These are phyloP conservation scores for Apotomis capreana DNA, from an alignment of 2,888 invertebrate species.

Conservation along the genomic window DNA sequence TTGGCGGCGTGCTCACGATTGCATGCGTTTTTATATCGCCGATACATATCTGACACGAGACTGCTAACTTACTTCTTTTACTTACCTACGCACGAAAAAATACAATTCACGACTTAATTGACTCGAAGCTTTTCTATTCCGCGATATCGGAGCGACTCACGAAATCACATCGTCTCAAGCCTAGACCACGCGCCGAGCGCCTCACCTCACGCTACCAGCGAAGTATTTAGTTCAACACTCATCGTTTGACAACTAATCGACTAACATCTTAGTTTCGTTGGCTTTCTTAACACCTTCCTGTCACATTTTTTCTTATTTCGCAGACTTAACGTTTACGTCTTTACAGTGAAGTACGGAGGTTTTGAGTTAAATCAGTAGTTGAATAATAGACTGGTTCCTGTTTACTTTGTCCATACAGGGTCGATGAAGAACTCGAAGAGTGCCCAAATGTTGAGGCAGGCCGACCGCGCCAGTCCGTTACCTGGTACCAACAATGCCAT, in stretches of 20 bases:
- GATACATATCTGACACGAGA: conserved; percentile 54
- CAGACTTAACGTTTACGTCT: conserved; percentile 42
- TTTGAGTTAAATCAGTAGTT: conserved; percentile 54
- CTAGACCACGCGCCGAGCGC: conserved; percentile 52
- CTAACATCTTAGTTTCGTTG: conserved; percentile 54
- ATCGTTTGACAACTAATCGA: conserved; percentile 47
- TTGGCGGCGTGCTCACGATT: conserved; percentile 72
- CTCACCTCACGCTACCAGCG: conserved; percentile 51
- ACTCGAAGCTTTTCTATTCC: conserved; percentile 8
- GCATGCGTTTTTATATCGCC: conserved; percentile 73
- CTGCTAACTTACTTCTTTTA: conserved; percentile 51
- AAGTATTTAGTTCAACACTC: conserved; percentile 47
- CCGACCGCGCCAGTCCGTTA: conserved; percentile 85
- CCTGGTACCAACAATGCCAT: conserved; percentile 79
- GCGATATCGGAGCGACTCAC: conserved; percentile 6
- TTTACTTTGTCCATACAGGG: conserved; percentile 83
- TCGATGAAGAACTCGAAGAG: conserved; percentile 87
- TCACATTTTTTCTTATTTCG: conserved; percentile 45
- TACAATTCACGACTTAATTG: neutral
- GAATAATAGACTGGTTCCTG: conserved; percentile 70
- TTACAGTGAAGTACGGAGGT: conserved; percentile 53
- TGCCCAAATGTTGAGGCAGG: conserved; percentile 86
- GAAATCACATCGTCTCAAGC: conserved; percentile 20
- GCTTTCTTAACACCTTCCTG: conserved; percentile 56
- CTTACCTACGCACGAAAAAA: conserved; percentile 56